A percentile compares a stretch with the other conserved stretches of the same genome.
Conservation (phyloP, 2,797 vertebrate species). For the Alcedo atthis region DNA sequence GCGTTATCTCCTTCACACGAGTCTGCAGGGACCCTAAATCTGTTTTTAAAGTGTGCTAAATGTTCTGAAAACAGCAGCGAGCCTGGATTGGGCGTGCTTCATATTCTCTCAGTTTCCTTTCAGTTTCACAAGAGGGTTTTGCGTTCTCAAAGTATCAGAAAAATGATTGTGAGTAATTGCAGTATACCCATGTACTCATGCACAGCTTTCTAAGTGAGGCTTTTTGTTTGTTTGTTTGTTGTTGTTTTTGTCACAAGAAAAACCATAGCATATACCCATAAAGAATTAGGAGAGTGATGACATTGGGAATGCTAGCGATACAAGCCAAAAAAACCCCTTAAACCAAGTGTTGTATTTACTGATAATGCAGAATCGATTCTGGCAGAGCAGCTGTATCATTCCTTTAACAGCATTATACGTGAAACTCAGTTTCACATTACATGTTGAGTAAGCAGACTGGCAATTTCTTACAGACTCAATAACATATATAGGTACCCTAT, state of each 20-base stretch:
- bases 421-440: background rate
- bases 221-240: background rate
- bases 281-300: background rate
- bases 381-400: background rate
- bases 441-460: background rate
- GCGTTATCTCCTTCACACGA: rapidly evolving
- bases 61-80: background rate
- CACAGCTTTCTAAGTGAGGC: background rate
- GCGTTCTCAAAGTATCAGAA: background rate
- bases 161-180: background rate
- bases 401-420: background rate
- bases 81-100: background rate
- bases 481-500: background rate
- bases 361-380: background rate
- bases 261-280: rapidly evolving
- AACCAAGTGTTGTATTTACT: background rate
- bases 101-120: background rate
- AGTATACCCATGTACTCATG: background rate
- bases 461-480: background rate
- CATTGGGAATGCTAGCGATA: too few species aligned
- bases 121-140: background rate
- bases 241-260: background rate
- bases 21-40: background rate
- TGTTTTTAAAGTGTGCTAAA: background rate
- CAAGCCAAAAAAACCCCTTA: background rate